Conservation (phyloP, 2,797 vertebrate species). For the Phoxinus dragarum region DNA sequence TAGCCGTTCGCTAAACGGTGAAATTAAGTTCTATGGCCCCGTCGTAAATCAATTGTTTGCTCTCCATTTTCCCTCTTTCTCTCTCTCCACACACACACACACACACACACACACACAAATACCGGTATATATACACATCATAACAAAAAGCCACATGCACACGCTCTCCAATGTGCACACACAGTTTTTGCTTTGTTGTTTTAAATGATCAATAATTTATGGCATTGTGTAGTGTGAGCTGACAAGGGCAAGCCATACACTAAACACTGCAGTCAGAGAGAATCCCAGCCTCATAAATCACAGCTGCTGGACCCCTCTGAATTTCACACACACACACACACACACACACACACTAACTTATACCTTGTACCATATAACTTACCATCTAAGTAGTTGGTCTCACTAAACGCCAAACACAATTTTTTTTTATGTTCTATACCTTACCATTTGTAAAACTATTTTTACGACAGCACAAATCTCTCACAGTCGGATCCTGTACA, state of each 20-base stretch:
- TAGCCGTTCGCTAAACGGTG: slow-evolving; percentile 73
- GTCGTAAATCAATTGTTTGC: slow-evolving; percentile 74
- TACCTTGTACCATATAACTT: background rate
- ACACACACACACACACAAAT: slow-evolving; percentile 20
- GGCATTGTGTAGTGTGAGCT: slow-evolving; percentile 61
- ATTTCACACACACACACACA: slow-evolving; percentile 12
- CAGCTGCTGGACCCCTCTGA: slow-evolving; percentile 36
- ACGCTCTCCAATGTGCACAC: slow-evolving; percentile 18
- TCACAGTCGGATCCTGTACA: background rate
- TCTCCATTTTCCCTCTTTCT: slow-evolving; percentile 23
- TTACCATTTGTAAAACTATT: background rate
- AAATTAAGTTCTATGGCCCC: slow-evolving; percentile 62
- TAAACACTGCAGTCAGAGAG: slow-evolving; percentile 62
- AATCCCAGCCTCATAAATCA: slow-evolving; percentile 65
- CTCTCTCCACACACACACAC: background rate
- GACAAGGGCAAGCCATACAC: slow-evolving; percentile 64
- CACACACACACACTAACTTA: slow-evolving; percentile 27
- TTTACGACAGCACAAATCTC: background rate
- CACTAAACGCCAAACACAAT: background rate
- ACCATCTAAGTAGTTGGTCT: background rate
- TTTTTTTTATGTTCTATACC: background rate
- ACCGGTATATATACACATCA: background rate
- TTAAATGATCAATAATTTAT: slow-evolving; percentile 71
- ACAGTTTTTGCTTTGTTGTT: slow-evolving; percentile 55
- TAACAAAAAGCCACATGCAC: slow-evolving; percentile 39